phyloP scores from a whole-genome alignment of 2,797 vertebrate genomes.

The Acipenser ruthenus region DNA sequence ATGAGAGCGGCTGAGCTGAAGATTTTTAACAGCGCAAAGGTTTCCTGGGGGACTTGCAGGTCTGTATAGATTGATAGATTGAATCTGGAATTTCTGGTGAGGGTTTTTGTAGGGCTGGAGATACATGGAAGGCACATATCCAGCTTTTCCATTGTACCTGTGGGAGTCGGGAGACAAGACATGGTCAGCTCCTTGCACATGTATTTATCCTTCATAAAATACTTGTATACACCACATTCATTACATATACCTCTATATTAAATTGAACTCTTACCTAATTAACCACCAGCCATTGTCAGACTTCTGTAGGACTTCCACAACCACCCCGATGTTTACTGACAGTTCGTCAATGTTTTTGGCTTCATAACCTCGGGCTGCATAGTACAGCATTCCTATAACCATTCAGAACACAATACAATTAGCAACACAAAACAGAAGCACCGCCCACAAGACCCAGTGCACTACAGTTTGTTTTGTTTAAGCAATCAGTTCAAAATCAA shows the following conservation, averaged over 20 bases:
- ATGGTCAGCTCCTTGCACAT: background rate
- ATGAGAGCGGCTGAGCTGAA: slow-evolving; percentile 42
- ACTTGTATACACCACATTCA: too few relatives aligned
- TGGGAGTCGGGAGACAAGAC: background rate
- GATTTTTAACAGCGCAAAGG: slow-evolving; percentile 16
- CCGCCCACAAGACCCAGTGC: too few relatives aligned
- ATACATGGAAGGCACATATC: slow-evolving; percentile 76
- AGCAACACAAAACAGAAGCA: too few relatives aligned
- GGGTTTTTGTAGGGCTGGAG: slow-evolving; percentile 72
- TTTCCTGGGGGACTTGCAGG: too few relatives aligned
- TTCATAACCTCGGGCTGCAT: slow-evolving; percentile 50
- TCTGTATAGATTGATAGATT: too few relatives aligned
- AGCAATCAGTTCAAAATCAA: too few relatives aligned
- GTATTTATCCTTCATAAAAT: too few relatives aligned
- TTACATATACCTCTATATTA: too few relatives aligned
- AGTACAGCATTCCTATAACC: slow-evolving; percentile 59
- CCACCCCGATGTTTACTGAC: slow-evolving; percentile 61
- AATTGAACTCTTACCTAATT: slow-evolving; percentile 51
- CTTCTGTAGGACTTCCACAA: slow-evolving; percentile 66
- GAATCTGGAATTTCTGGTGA: slow-evolving; percentile 48
- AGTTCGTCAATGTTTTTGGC: slow-evolving; percentile 67
- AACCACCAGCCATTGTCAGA: slow-evolving; percentile 84
- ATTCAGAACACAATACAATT: too few relatives aligned
- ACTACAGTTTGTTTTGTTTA: too few relatives aligned
- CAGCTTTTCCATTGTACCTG: slow-evolving; percentile 61